phyloP scores from a whole-genome alignment of 2,113 vertebrate genomes.

The Hyperopisus bebe region DNA sequence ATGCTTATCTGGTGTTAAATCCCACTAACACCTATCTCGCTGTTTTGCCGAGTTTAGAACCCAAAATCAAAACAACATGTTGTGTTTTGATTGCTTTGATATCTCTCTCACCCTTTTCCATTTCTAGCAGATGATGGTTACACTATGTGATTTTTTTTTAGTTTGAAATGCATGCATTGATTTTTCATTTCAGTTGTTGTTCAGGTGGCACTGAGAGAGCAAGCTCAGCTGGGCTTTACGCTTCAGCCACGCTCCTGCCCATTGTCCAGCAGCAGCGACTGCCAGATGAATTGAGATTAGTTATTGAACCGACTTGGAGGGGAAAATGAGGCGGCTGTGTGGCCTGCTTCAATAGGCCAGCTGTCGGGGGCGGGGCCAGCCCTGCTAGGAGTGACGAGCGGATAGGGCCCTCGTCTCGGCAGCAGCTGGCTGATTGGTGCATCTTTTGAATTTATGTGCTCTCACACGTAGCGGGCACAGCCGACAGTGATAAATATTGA shows the following conservation, averaged over 20 bases:
- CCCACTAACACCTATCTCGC: not conserved
- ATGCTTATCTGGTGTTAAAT: not conserved
- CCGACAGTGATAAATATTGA: constrained; percentile 25
- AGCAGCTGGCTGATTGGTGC: constrained; percentile 15
- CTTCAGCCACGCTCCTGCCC: not conserved
- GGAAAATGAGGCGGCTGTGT: constrained; percentile 22
- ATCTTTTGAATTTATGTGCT: constrained; percentile 22
- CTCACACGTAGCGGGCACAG: not conserved
- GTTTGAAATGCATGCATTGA: not conserved
- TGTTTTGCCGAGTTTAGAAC: not conserved
- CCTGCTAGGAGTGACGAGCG: not conserved
- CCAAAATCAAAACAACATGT: not conserved
- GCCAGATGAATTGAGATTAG: constrained; percentile 22
- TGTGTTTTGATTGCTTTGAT: not conserved
- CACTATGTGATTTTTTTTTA: not conserved
- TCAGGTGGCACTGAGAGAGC: not conserved
- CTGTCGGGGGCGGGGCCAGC: constrained; percentile 10
- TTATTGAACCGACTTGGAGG: constrained; percentile 23
- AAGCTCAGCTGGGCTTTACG: not conserved
- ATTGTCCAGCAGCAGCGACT: not conserved
- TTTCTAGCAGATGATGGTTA: not conserved
- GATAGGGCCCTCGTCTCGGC: not conserved
- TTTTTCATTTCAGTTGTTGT: not conserved
- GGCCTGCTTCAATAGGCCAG: constrained; percentile 22
- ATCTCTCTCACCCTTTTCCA: not conserved